A percentile compares a stretch with the other conserved stretches of the same genome.
Evolutionary conservation across 30 jellyfish, hydroid and myxozoan genomes (phyloP).

Genomic region (Calvadosia cruxmelitensis): DNA sequence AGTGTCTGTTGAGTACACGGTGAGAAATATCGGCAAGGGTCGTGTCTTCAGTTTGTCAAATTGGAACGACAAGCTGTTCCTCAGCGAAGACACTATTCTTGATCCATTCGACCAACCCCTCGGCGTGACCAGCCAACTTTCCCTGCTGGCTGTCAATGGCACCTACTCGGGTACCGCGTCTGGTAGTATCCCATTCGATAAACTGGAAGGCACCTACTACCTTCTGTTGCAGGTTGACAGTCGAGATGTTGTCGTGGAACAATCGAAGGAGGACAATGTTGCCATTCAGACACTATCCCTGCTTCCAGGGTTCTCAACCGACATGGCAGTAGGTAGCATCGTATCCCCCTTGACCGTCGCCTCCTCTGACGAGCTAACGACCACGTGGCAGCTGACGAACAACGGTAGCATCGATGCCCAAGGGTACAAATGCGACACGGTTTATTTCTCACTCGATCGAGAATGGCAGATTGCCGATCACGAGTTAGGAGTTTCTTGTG

Average conservation of each 20-base stretch:
- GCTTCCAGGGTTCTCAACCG: conserved; percentile 6
- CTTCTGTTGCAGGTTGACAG: conserved; percentile 3
- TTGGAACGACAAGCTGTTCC: conserved; percentile 6
- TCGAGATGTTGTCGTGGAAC: background rate
- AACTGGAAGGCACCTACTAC: conserved; percentile 2
- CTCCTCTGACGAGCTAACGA: background rate
- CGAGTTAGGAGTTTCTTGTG: conserved; percentile 9
- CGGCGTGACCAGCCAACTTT: background rate
- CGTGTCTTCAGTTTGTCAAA: background rate
- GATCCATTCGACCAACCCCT: conserved; percentile 8
- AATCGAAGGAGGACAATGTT: background rate
- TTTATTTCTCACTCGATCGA: conserved; percentile 13
- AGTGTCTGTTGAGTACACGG: background rate
- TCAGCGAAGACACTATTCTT: conserved; percentile 10
- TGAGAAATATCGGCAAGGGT: conserved; percentile 5
- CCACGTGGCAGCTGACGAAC: conserved; percentile 13
- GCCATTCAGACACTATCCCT: background rate
- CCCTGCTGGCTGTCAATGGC: background rate
- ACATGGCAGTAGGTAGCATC: conserved; percentile 13
- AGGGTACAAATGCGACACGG: conserved; percentile 22
- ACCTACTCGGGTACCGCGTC: background rate
- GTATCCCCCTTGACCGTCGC: background rate
- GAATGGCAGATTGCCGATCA: conserved; percentile 15
- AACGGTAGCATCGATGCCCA: conserved; percentile 14
- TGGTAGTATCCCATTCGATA: conserved; percentile 10